Evolutionary conservation across 2,888 invertebrate genomes (phyloP).

Genomic region (Quadroppia sp.): DNA sequence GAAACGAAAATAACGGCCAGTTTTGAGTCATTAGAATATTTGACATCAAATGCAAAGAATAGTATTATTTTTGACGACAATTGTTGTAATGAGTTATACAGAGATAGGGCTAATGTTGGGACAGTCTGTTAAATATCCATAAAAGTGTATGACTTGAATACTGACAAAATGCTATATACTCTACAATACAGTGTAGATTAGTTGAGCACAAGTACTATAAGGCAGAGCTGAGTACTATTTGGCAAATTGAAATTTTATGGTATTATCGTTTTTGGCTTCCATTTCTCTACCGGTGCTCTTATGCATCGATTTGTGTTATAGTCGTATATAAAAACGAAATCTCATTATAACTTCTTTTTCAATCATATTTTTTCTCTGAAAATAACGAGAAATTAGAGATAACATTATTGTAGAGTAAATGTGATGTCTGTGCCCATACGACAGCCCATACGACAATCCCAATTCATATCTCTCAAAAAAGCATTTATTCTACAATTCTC

Average conservation of each 20-base stretch:
- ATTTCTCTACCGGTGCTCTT: neutral
- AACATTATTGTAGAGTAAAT: neutral
- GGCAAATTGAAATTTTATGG: constrained; percentile 29
- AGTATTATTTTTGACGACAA: neutral
- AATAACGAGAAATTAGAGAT: constrained; percentile 15
- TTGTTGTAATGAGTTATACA: constrained; percentile 5
- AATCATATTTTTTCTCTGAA: constrained; percentile 7
- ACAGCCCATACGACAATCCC: neutral
- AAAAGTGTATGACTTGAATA: constrained; percentile 11
- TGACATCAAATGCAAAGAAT: constrained; percentile 9
- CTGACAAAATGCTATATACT: neutral
- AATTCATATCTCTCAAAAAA: neutral
- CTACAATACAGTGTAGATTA: neutral
- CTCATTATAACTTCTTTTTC: constrained; percentile 29
- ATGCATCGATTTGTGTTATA: neutral
- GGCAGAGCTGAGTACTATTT: neutral
- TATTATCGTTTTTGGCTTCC: constrained; percentile 10
- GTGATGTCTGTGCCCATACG: no score
- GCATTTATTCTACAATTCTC: neutral
- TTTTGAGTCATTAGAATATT: constrained; percentile 27
- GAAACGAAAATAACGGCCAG: neutral
- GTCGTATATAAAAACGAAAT: neutral
- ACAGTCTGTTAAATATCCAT: constrained; percentile 30
- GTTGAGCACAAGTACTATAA: neutral
- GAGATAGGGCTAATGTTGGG: constrained; percentile 24